Evolutionary conservation across 1,140 invertebrate species (phyloP).

Genomic region (Solen grandis): DNA sequence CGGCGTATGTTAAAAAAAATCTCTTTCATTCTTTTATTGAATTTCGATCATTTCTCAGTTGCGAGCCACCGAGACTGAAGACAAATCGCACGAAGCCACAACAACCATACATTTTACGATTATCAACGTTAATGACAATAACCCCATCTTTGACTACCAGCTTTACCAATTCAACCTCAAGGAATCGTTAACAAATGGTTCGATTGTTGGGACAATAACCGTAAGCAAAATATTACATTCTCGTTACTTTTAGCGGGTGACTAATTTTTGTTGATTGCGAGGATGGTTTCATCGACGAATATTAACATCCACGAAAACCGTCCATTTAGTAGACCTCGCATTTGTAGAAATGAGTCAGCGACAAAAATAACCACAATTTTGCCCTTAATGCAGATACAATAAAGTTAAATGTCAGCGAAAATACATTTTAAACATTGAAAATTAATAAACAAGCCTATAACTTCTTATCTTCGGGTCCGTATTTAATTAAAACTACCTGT

Average conservation of each 20-base stretch:
- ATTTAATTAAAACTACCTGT: no score
- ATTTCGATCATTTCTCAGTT: slow-evolving; percentile 17
- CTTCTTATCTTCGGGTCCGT: no score
- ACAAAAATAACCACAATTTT: no score
- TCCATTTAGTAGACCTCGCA: not conserved
- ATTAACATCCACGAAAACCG: no score
- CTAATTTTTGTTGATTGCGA: no score
- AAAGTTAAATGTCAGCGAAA: not conserved
- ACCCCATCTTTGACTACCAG: slow-evolving; percentile 18
- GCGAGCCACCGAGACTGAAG: slow-evolving; percentile 2
- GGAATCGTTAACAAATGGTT: not conserved
- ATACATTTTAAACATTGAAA: no score
- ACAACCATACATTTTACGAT: not conserved
- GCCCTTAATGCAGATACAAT: not conserved
- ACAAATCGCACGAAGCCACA: not conserved
- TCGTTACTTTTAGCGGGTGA: not conserved
- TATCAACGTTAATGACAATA: slow-evolving; percentile 39
- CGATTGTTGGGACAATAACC: slow-evolving; percentile 21
- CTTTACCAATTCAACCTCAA: slow-evolving; percentile 4
- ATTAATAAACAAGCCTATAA: no score
- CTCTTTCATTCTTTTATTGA: no score
- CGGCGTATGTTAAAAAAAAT: not conserved
- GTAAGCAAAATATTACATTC: not conserved
- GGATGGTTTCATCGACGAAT: no score
- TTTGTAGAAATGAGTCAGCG: not conserved